phyloP scores from a whole-genome alignment of 2,888 invertebrate species.

The Dexiosoma caninum region DNA sequence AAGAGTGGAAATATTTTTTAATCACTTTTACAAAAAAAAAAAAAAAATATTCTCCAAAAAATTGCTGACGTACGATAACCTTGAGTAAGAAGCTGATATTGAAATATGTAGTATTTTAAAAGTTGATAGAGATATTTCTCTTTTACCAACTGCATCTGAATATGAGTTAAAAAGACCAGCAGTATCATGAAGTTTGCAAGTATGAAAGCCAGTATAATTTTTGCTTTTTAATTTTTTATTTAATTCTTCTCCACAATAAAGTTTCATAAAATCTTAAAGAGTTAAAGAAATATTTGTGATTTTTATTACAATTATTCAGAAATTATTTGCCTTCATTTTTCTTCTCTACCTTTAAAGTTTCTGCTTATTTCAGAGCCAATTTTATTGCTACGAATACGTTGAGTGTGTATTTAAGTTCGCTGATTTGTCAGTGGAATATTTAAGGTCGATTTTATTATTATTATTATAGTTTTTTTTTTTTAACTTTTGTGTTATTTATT shows the following conservation, averaged over 20 bases:
- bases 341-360: neutral
- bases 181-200: neutral
- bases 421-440: slow-evolving; percentile 24
- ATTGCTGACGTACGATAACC: no score
- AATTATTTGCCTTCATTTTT: neutral
- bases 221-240: neutral
- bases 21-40: no score
- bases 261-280: neutral
- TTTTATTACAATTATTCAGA: slow-evolving; percentile 5
- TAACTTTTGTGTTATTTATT: no score
- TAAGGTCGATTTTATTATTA: slow-evolving; percentile 40
- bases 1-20: no score
- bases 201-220: neutral
- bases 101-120: neutral
- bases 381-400: neutral
- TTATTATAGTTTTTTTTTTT: slow-evolving; percentile 6
- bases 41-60: no score
- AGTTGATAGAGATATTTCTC: neutral
- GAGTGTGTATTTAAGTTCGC: neutral
- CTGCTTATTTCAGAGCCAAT: slow-evolving; percentile 14
- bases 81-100: no score
- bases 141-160: neutral
- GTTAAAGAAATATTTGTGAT: slow-evolving; percentile 7
- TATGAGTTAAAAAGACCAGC: neutral
- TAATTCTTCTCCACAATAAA: neutral